These are phyloP conservation scores for Cyclopterus lumpus DNA, from an alignment of 2,797 vertebrate genomes.

Conservation along the genomic window DNA sequence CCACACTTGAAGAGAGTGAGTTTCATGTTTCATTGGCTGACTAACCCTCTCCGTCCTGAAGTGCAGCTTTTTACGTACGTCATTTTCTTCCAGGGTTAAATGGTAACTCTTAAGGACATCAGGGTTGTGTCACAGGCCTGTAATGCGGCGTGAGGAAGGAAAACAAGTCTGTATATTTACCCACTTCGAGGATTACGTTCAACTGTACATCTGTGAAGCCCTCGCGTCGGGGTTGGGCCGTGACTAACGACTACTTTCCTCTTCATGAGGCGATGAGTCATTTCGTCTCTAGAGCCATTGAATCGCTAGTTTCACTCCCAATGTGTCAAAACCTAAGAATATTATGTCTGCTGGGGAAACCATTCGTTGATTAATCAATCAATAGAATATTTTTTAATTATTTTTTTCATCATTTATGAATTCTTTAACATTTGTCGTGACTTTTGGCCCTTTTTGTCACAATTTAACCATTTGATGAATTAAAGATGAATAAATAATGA, in stretches of 20 bases:
- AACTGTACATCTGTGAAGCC: neutral
- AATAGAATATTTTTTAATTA: neutral
- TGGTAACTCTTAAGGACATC: neutral
- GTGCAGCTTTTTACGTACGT: neutral
- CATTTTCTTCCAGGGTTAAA: neutral
- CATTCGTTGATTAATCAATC: neutral
- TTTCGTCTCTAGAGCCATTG: neutral
- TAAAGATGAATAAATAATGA: too few species aligned
- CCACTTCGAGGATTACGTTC: neutral
- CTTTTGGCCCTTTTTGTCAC: too few species aligned
- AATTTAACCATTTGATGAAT: too few species aligned
- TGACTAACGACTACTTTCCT: neutral
- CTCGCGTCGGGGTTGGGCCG: neutral
- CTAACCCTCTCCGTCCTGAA: slow-evolving; percentile 36
- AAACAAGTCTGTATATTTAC: slow-evolving; percentile 3
- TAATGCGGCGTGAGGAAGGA: neutral
- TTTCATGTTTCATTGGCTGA: slow-evolving; percentile 54
- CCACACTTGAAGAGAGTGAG: slow-evolving; percentile 44
- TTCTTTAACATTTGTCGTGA: too few species aligned
- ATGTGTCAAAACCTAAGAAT: neutral
- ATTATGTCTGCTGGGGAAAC: neutral
- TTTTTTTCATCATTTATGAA: neutral
- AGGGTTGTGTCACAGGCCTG: neutral
- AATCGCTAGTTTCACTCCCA: neutral
- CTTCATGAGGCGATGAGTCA: neutral